Percentiles rank a stretch among this genome's conserved stretches.
Conservation (phyloP, 2,888 invertebrate species). For the Drosophila picticornis region DNA sequence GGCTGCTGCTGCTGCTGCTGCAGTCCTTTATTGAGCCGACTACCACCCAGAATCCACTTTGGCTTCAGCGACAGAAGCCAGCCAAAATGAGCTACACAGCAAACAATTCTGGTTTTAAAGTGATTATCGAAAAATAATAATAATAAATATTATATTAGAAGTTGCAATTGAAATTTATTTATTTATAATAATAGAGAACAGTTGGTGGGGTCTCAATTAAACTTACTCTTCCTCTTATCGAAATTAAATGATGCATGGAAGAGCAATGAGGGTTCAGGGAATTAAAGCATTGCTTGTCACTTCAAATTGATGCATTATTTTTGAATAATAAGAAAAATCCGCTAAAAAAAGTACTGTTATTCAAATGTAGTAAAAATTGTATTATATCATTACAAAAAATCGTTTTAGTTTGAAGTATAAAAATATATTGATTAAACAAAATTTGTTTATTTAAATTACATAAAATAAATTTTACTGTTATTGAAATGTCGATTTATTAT, state of each 20-base stretch:
- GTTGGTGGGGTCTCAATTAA: neutral
- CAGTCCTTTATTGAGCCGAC: conserved; percentile 73
- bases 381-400: neutral
- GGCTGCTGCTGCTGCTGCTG: conserved; percentile 50
- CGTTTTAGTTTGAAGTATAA: neutral
- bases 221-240: neutral
- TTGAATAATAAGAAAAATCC: no score
- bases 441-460: neutral
- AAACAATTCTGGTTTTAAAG: neutral
- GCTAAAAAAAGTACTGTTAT: no score
- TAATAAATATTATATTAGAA: neutral
- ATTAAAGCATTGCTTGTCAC: no score
- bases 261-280: no score
- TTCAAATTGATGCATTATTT: no score
- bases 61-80: conserved; percentile 41
- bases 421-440: neutral
- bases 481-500: neutral
- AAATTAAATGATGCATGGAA: no score
- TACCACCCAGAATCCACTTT: conserved; percentile 39
- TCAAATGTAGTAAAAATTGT: neutral
- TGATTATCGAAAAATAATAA: neutral
- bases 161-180: neutral
- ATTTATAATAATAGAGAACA: neutral
- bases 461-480: neutral
- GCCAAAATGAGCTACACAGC: conserved; percentile 1